Evolutionary conservation across 2,113 vertebrate genomes (phyloP).

Genomic region (Condylura cristata): DNA sequence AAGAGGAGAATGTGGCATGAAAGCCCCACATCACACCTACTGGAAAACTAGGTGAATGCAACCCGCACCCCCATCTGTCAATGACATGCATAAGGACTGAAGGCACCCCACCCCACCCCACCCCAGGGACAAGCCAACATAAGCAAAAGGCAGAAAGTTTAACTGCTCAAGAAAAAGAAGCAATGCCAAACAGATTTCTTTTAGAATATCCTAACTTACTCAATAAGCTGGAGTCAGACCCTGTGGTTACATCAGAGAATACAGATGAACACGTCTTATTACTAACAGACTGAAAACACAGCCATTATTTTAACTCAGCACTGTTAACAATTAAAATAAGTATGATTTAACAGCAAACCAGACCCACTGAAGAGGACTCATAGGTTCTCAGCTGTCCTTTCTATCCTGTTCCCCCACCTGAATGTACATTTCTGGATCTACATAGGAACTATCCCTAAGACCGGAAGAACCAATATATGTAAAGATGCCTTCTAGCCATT

Average conservation of each 20-base stretch:
- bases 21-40: neutral
- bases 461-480: neutral
- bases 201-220: neutral
- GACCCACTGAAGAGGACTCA: neutral
- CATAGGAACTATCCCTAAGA: neutral
- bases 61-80: neutral
- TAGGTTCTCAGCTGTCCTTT: neutral
- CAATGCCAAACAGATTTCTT: neutral
- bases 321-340: neutral
- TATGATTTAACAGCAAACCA: neutral
- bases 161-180: neutral
- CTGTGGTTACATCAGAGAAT: neutral
- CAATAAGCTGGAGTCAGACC: neutral
- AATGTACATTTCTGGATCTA: neutral
- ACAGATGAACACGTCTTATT: neutral
- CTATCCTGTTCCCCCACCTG: neutral
- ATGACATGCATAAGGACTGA: neutral
- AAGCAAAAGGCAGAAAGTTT: neutral
- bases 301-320: neutral
- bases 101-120: too few species aligned
- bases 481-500: neutral
- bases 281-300: neutral
- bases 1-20: neutral
- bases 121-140: neutral
- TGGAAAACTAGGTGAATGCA: neutral